Conservation (phyloP, 2,797 vertebrate genomes). For the Eurystomus glaucurus region DNA sequence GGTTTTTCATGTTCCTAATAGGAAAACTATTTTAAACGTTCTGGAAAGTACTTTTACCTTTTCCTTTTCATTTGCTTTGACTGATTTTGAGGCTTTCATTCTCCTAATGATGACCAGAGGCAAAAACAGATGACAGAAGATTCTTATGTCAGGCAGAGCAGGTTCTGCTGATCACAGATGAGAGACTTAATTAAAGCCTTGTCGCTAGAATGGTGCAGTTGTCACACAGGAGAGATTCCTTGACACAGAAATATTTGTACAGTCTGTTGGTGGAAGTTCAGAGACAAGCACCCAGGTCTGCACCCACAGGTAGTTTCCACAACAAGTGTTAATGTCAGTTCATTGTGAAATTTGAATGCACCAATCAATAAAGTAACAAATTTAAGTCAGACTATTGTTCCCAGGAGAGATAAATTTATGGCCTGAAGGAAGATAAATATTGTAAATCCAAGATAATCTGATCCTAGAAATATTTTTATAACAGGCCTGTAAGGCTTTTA, state of each 20-base stretch:
- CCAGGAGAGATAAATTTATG: neutral
- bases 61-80: neutral
- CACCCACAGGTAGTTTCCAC: neutral
- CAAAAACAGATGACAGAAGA: conserved; percentile 7
- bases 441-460: conserved; percentile 25
- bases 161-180: neutral
- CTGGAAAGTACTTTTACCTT: conserved; percentile 4
- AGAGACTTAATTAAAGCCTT: conserved; percentile 20
- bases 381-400: conserved; percentile 1
- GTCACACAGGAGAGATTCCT: neutral
- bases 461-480: conserved; percentile 21
- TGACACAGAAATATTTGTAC: neutral
- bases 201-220: neutral
- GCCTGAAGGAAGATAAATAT: conserved; percentile 2
- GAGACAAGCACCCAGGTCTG: neutral
- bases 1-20: neutral
- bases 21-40: conserved; percentile 15
- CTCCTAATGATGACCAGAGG: conserved; percentile 3
- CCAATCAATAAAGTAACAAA: conserved; percentile 28
- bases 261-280: neutral
- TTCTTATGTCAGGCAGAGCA: neutral
- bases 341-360: conserved; percentile 21
- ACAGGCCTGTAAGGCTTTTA: neutral
- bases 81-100: conserved; percentile 22
- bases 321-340: neutral